These are phyloP conservation scores for Oreonectes daqikongensis DNA, from an alignment of 2,797 vertebrate species.

Conservation along the genomic window DNA sequence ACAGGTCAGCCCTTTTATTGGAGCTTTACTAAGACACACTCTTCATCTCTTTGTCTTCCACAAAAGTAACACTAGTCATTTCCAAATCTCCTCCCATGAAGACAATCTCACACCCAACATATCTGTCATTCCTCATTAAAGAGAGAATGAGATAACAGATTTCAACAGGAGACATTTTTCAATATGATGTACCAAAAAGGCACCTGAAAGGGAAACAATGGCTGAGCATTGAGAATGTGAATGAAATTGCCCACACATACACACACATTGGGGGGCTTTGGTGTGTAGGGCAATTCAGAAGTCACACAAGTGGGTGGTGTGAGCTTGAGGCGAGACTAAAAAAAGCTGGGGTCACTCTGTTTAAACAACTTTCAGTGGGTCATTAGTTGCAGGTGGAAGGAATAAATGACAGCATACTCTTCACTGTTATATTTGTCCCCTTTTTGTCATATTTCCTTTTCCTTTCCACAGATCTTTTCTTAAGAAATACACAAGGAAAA, in stretches of 20 bases:
- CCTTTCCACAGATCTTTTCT: conserved; percentile 5
- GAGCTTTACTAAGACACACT: conserved; percentile 35
- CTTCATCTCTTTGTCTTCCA: conserved; percentile 27
- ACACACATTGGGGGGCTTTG: too few relatives aligned
- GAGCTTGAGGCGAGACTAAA: conserved; percentile 9
- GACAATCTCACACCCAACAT: conserved; percentile 29
- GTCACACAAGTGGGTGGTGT: conserved; percentile 3
- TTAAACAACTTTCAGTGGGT: conserved; percentile 26
- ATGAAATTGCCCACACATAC: background rate
- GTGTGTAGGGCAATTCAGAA: conserved; percentile 16
- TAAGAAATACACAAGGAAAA: background rate
- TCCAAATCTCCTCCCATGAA: conserved; percentile 24
- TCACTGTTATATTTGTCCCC: conserved; percentile 5
- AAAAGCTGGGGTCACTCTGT: conserved; percentile 25
- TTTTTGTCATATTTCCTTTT: conserved; percentile 3
- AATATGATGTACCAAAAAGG: background rate
- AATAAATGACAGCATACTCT: conserved; percentile 25
- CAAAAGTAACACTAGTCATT: conserved; percentile 23
- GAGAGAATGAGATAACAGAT: background rate
- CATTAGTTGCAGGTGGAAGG: conserved; percentile 35
- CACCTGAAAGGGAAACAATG: background rate
- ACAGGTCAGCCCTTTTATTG: conserved; percentile 41
- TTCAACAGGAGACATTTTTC: too few relatives aligned
- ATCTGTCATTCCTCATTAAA: conserved; percentile 6
- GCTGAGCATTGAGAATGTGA: background rate